Evolutionary conservation across 2,113 vertebrate genomes (phyloP), one percentile per base, ranked within the genome.

Genomic region (Indri indri): DNA sequence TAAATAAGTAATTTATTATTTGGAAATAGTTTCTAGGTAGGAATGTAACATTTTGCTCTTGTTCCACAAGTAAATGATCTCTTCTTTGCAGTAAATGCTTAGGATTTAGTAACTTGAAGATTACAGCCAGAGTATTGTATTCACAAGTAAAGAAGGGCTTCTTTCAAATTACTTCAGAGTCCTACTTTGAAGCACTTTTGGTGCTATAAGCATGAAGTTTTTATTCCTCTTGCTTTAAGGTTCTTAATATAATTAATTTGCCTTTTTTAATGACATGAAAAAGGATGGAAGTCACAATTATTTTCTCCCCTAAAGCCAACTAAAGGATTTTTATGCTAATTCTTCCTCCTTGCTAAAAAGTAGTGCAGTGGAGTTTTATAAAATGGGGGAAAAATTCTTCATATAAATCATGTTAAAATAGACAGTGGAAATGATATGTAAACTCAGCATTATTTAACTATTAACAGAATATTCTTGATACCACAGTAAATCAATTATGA

Each of bases 1-100:
- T 97, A 0, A 79, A 70, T 97, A 70, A 40, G 81, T 92, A 71
- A 59, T 70, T 96, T 97, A 42, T 66, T 71, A 34, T 63, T 94
- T 52, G 30, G 96, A 97, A 98, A 95, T 97, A 95, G 90, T 97
- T 98, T 98, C 70, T 87, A 94, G 94, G 86, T 94, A 87, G 88
- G 82, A 76, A 95, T 97, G 52, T 97, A 52, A 14, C 92, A 61
- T 85, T 96, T 94, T 96, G 25, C 71, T 98, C 74, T 95, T 98
- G 79, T 93, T 95, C 63, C 92, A 0, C 66, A 87, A 77, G 14
- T 74, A 91, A 96, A 73, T 66, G 40, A 68, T 95, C 59, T 77
- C 61, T 97, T 91, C 70, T 95, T 86, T 96, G 90, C 90, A 66
- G n/a, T 94, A 83, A 96, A 93, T 88, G 92, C 93, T 73, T 88